These are phyloP conservation scores for Hipposideros armiger DNA, from an alignment of 2,113 vertebrate species.

Conservation along the genomic window DNA sequence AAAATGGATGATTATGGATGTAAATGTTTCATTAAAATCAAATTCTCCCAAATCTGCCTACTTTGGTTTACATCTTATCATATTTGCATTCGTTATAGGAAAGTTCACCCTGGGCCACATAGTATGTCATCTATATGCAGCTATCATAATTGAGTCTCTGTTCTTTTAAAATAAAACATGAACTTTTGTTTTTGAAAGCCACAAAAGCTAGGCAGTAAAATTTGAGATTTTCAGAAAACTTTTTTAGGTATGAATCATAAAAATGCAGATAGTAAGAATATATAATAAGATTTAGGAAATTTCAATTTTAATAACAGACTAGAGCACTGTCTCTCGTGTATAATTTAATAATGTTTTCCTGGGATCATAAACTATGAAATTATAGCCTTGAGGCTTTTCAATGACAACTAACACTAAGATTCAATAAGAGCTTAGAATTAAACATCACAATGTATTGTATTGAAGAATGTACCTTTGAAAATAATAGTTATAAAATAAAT, in stretches of 20 bases:
- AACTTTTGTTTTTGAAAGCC: slow-evolving; percentile 28
- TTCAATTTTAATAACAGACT: slow-evolving; percentile 64
- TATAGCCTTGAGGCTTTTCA: slow-evolving; percentile 18
- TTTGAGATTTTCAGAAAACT: slow-evolving; percentile 49
- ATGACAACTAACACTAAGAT: slow-evolving; percentile 36
- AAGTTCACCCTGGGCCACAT: neutral
- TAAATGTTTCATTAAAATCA: slow-evolving; percentile 50
- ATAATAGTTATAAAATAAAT: slow-evolving; percentile 50
- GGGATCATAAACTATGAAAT: slow-evolving; percentile 60
- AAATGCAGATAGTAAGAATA: slow-evolving; percentile 58
- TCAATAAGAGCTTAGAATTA: slow-evolving; percentile 57
- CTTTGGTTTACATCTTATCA: neutral
- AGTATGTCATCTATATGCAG: neutral
- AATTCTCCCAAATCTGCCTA: neutral
- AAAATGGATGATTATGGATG: slow-evolving; percentile 21
- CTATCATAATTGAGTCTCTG: neutral
- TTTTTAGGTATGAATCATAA: slow-evolving; percentile 64
- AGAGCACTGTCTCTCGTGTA: slow-evolving; percentile 29
- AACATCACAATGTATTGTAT: neutral
- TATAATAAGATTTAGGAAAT: slow-evolving; percentile 62
- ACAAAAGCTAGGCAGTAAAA: slow-evolving; percentile 39
- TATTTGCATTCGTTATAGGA: neutral
- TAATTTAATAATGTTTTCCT: slow-evolving; percentile 59
- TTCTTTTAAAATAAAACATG: slow-evolving; percentile 54
- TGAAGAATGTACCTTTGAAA: slow-evolving; percentile 35